Evolutionary conservation across 2,888 invertebrate species (phyloP), one percentile per base, ranked within the genome.

Genomic region (Caenorhabditis virilis): DNA sequence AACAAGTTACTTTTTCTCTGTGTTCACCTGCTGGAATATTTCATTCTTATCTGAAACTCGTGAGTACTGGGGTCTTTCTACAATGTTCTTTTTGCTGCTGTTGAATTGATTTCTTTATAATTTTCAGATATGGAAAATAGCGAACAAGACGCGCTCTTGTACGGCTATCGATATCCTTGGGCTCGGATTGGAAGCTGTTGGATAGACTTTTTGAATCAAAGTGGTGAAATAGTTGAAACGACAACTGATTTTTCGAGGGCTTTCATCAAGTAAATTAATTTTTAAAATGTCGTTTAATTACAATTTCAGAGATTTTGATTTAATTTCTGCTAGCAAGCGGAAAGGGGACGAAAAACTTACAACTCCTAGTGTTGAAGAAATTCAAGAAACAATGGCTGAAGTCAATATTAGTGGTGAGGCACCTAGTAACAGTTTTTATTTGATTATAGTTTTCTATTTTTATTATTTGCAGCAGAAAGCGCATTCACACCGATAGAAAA

Each of bases 91-190:
- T n/a, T n/a, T n/a, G n/a, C n/a, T n/a, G n/a, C n/a, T n/a, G n/a
- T n/a, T n/a, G n/a, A n/a, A n/a, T n/a, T n/a, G n/a, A n/a, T n/a
- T n/a, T n/a, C n/a, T n/a, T n/a, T n/a, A n/a, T n/a, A n/a, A n/a
- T n/a, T n/a, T n/a, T n/a, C n/a, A n/a, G n/a, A n/a, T n/a, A n/a
- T n/a, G n/a, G n/a, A n/a, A n/a, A n/a, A n/a, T n/a, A n/a, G n/a
- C n/a, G n/a, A n/a, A n/a, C n/a, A n/a, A n/a, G n/a, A n/a, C n/a
- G n/a, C n/a, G n/a, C n/a, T n/a, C n/a, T n/a, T n/a, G n/a, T n/a
- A n/a, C n/a, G n/a, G n/a, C n/a, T 61, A 61, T 35, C 55, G 42
- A 38, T 63, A 26, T 20, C 53, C 53, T 26, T 63, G 63, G 63
- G 41, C 41, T 46, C 45, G 35, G 35, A 63, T 53, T 38, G 63